Evolutionary conservation across 1,140 invertebrate genomes (phyloP).

Genomic region (Proctacanthus coquilletti): DNA sequence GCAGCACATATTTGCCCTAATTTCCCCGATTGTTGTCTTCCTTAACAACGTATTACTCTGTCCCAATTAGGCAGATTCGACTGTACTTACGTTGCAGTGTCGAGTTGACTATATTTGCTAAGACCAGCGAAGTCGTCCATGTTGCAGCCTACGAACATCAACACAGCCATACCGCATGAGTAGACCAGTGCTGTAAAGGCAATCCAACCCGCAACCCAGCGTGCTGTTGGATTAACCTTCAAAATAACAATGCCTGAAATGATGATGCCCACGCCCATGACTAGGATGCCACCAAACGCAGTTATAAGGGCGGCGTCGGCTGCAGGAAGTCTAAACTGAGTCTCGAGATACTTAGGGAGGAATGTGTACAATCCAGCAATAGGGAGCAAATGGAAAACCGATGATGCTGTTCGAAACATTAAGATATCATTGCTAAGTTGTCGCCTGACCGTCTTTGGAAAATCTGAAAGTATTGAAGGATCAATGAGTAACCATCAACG

Average conservation of each 20-base stretch:
- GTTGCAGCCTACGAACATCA: conserved; percentile 81
- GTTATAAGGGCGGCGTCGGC: conserved; percentile 81
- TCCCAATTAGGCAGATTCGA: too few relatives aligned
- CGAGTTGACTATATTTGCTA: background rate
- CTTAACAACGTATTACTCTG: too few relatives aligned
- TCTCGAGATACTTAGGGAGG: conserved; percentile 84
- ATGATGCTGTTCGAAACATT: conserved; percentile 75
- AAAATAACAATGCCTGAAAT: conserved; percentile 74
- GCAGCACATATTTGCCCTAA: too few relatives aligned
- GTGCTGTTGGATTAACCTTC: conserved; percentile 63
- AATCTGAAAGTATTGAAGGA: conserved; percentile 57
- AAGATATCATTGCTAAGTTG: conserved; percentile 79
- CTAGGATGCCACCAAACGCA: conserved; percentile 78
- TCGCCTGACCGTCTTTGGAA: conserved; percentile 71
- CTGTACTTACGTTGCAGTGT: conserved; percentile 12
- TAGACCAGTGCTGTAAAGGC: conserved; percentile 77
- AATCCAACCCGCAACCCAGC: conserved; percentile 79
- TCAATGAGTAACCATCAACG: too few relatives aligned
- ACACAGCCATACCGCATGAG: conserved; percentile 65
- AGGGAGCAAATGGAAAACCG: conserved; percentile 75
- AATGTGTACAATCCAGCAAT: conserved; percentile 86
- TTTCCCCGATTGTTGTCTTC: too few relatives aligned
- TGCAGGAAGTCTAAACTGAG: conserved; percentile 75
- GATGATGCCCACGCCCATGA: conserved; percentile 82
- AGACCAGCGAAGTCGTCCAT: conserved; percentile 68